These are phyloP conservation scores for Spodoptera littoralis DNA, from an alignment of 2,888 invertebrate genomes.

Conservation along the genomic window DNA sequence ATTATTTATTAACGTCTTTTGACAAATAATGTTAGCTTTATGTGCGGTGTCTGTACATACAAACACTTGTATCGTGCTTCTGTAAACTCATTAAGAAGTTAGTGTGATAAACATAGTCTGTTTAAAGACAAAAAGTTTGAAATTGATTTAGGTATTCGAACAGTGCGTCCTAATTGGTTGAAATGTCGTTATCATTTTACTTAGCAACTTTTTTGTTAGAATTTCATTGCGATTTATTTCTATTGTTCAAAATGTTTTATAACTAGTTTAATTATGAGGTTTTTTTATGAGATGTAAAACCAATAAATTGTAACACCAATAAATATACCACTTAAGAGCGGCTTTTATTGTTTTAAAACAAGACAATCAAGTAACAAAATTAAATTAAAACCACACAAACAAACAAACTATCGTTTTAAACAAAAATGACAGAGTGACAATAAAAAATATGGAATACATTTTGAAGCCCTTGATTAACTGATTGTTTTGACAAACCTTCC, in stretches of 20 bases:
- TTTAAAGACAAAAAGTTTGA: slow-evolving; percentile 33
- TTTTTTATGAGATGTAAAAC: too few species aligned
- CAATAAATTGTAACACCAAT: too few species aligned
- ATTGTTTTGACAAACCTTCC: background rate
- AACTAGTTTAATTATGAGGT: too few species aligned
- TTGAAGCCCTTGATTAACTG: too few species aligned
- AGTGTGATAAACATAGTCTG: slow-evolving; percentile 26
- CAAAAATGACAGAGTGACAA: too few species aligned
- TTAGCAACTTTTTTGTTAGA: slow-evolving; percentile 22
- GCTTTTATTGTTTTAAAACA: too few species aligned
- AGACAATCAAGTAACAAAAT: too few species aligned
- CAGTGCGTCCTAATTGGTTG: slow-evolving; percentile 30
- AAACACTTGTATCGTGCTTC: slow-evolving; percentile 18
- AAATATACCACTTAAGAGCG: too few species aligned
- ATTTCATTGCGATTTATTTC: slow-evolving; percentile 32
- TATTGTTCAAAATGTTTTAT: background rate
- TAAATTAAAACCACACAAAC: too few species aligned
- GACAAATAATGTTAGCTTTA: too few species aligned
- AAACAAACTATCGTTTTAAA: too few species aligned
- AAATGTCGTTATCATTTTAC: slow-evolving; percentile 31
- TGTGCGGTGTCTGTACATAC: slow-evolving; percentile 21
- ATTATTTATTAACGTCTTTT: too few species aligned
- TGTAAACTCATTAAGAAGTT: slow-evolving; percentile 49
- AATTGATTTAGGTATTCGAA: slow-evolving; percentile 42
- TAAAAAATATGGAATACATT: background rate